A percentile compares a stretch with the other conserved stretches of the same genome.
phyloP scores from a whole-genome alignment of 2,888 invertebrate genomes.

The Balanococcus diminutus region DNA sequence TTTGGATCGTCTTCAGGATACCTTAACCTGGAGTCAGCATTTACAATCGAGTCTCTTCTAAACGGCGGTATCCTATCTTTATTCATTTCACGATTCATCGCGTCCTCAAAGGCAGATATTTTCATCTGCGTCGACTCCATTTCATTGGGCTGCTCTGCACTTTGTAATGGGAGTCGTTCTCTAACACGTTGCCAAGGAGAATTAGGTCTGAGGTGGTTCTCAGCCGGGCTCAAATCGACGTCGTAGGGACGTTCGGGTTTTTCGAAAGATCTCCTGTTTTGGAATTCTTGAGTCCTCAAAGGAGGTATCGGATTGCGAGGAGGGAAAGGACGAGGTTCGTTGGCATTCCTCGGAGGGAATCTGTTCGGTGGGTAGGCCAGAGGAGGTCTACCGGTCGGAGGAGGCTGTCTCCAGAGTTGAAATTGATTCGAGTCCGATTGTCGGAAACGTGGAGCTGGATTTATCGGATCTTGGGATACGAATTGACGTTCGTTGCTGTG shows the following conservation, averaged over 20 bases:
- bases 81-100: not conserved
- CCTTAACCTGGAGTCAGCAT: not conserved
- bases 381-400: not conserved
- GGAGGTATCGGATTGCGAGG: not conserved
- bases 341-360: not conserved
- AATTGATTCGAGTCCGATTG: not conserved
- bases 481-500: not conserved
- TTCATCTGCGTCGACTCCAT: not conserved
- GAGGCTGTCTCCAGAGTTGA: not conserved
- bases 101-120: not conserved
- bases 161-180: not conserved
- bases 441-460: not conserved
- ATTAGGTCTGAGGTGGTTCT: not conserved
- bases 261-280: not conserved
- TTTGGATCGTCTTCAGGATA: not conserved
- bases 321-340: not conserved
- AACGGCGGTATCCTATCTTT: conserved; percentile 1
- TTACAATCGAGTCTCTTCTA: not conserved
- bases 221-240: not conserved
- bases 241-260: conserved; percentile 2
- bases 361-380: not conserved
- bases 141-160: not conserved
- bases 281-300: not conserved
- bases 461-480: not conserved
- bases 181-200: not conserved